These are phyloP conservation scores for Muntiacus muntjak DNA, from an alignment of 2,113 vertebrate species.

Conservation along the genomic window DNA sequence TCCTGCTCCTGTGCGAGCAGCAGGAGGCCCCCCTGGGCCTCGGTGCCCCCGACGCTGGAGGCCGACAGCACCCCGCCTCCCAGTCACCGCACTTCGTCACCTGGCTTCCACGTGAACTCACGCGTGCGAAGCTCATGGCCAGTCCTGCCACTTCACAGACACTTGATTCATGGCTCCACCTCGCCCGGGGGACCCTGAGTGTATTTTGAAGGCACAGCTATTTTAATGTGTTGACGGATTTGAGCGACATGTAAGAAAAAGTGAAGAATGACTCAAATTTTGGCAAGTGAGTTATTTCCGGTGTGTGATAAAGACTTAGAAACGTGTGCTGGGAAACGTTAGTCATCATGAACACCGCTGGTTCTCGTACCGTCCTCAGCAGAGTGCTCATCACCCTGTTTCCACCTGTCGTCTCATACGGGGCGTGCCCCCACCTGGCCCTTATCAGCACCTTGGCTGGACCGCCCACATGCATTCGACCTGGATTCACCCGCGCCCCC, in stretches of 20 bases:
- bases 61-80: accelerated
- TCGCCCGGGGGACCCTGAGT: neutral
- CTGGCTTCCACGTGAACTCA: neutral
- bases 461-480: accelerated
- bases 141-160: neutral
- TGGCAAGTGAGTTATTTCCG: neutral
- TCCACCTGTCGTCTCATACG: neutral
- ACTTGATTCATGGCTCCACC: neutral
- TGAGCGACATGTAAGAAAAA: neutral
- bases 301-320: neutral
- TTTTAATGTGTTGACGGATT: neutral
- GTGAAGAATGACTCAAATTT: neutral
- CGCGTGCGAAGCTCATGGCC: neutral
- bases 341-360: accelerated
- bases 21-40: neutral
- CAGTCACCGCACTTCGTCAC: neutral
- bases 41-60: accelerated
- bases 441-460: neutral
- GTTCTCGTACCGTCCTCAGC: neutral
- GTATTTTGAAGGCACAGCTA: neutral
- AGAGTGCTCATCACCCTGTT: neutral
- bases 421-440: neutral
- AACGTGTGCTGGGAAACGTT: neutral
- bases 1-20: neutral
- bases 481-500: neutral